Conservation (phyloP, 1,140 invertebrate species). For the Protaetia brevitarsis region DNA sequence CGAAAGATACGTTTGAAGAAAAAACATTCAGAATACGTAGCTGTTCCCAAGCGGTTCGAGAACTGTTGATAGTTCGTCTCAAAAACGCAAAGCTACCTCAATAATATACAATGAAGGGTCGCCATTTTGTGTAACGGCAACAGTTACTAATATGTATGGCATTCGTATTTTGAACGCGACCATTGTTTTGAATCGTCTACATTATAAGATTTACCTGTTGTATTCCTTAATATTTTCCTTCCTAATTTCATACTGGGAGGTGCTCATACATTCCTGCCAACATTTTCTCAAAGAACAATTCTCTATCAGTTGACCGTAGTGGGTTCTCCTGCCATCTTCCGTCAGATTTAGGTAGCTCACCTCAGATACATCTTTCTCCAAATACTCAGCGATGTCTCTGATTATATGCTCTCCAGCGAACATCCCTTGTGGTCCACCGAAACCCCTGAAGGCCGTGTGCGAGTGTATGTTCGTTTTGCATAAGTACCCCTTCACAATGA, state of each 20-base stretch:
- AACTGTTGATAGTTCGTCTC: too few relatives aligned
- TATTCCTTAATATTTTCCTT: constrained; percentile 62
- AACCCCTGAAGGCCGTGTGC: constrained; percentile 88
- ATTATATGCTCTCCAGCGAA: constrained; percentile 77
- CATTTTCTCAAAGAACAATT: constrained; percentile 76
- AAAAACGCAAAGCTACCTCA: too few relatives aligned
- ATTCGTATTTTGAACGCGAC: constrained; percentile 1
- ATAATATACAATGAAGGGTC: too few relatives aligned
- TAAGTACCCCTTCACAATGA: constrained; percentile 62
- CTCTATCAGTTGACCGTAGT: constrained; percentile 72
- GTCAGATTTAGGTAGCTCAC: constrained; percentile 72
- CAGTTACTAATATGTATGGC: too few relatives aligned
- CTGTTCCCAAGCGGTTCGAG: too few relatives aligned
- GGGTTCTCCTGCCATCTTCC: constrained; percentile 72
- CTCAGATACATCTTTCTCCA: constrained; percentile 60
- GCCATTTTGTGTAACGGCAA: too few relatives aligned
- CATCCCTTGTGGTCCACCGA: constrained; percentile 89
- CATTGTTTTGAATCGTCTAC: constrained; percentile 12
- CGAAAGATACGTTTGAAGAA: too few relatives aligned
- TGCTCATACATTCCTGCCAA: constrained; percentile 76
- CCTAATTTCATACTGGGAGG: constrained; percentile 65
- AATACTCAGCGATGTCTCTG: constrained; percentile 68
- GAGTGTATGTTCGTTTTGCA: constrained; percentile 86
- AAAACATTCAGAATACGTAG: too few relatives aligned
- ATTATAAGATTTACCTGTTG: constrained; percentile 60